Conservation (phyloP, 2,888 invertebrate species). For the Habrosyne pyritoides region DNA sequence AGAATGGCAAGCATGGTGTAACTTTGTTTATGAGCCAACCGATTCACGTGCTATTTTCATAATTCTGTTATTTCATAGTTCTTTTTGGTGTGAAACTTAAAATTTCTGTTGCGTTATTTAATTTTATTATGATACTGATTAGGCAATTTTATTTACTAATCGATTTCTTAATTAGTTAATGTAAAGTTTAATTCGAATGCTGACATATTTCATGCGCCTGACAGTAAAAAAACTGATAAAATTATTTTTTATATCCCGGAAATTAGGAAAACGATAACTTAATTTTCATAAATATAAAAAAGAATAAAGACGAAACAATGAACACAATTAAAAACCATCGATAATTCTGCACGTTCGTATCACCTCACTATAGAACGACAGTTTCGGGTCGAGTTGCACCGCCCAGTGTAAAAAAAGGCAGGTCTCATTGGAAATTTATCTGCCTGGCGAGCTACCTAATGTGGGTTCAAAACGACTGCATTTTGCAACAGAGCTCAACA, state of each 20-base stretch:
- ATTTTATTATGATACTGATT: neutral
- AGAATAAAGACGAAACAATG: too few species aligned
- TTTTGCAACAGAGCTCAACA: constrained; percentile 28
- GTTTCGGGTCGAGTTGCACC: constrained; percentile 56
- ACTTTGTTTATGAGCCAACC: neutral
- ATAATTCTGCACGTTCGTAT: too few species aligned
- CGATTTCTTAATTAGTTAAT: neutral
- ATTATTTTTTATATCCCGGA: too few species aligned
- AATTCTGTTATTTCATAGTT: constrained; percentile 7
- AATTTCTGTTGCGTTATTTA: neutral
- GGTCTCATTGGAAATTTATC: constrained; percentile 74
- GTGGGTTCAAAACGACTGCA: constrained; percentile 59
- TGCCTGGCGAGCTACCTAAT: constrained; percentile 48
- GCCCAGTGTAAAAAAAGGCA: constrained; percentile 58
- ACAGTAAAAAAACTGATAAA: neutral
- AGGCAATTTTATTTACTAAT: neutral
- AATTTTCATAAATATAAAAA: too few species aligned
- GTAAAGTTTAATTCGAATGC: neutral
- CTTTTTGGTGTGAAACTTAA: neutral
- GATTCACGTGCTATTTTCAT: constrained; percentile 1
- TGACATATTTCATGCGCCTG: neutral
- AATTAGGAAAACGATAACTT: too few species aligned
- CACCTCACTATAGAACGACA: constrained; percentile 49
- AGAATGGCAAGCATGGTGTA: constrained; percentile 3
- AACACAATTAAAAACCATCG: constrained; percentile 17